Conservation (phyloP, 1,140 invertebrate genomes). For the Caenorhabditis brenneri region DNA sequence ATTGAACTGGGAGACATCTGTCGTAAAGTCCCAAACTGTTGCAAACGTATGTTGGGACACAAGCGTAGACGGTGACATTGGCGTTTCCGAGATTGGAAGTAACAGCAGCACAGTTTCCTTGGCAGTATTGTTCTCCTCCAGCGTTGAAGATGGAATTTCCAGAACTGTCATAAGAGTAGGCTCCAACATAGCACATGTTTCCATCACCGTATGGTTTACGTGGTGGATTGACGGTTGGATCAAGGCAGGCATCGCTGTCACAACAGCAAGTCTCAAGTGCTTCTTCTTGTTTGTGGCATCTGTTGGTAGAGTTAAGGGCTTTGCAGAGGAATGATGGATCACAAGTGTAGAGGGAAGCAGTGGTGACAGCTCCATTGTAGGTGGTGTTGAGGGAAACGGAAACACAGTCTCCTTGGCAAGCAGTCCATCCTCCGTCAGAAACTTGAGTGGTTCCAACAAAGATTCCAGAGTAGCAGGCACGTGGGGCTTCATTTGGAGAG, state of each 20-base stretch:
- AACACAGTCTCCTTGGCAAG: constrained; percentile 49
- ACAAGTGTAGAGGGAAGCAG: constrained; percentile 50
- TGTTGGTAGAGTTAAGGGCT: constrained; percentile 41
- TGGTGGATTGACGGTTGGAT: constrained; percentile 47
- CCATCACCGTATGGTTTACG: constrained; percentile 25
- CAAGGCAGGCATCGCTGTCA: constrained; percentile 43
- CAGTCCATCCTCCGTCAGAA: constrained; percentile 29
- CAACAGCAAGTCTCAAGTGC: constrained; percentile 45
- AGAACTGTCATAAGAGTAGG: not conserved
- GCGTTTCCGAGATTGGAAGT: not conserved
- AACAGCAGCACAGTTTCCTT: constrained; percentile 46
- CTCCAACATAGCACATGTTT: constrained; percentile 22
- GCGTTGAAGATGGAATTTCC: constrained; percentile 12
- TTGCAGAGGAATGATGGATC: constrained; percentile 50
- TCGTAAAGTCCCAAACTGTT: constrained; percentile 41
- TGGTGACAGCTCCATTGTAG: not conserved
- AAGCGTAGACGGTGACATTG: constrained; percentile 41
- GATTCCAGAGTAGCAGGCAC: constrained; percentile 48
- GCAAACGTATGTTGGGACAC: constrained; percentile 46
- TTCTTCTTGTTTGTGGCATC: constrained; percentile 45
- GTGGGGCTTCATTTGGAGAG: constrained; percentile 42
- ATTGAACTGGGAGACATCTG: not conserved
- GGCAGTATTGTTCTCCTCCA: constrained; percentile 40
- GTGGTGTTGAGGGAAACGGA: constrained; percentile 37
- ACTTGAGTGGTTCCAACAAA: not conserved